Evolutionary conservation across 2,888 invertebrate genomes (phyloP).

Genomic region (Drosophila paranaensis): DNA sequence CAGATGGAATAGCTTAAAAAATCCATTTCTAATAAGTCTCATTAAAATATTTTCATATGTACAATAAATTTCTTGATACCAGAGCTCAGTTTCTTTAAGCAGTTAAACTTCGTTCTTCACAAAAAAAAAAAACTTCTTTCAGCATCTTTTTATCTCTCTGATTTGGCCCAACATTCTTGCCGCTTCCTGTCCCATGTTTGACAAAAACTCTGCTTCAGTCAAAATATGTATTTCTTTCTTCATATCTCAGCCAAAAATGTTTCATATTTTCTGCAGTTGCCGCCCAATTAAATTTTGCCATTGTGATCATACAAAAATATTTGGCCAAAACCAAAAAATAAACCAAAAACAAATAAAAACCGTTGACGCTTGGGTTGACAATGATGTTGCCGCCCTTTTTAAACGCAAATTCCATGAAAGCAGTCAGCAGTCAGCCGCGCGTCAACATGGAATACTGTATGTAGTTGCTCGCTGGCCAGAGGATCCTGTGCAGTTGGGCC

Average conservation of each 20-base stretch:
- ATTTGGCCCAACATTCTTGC: slow-evolving; percentile 13
- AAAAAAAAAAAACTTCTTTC: neutral
- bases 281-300: slow-evolving; percentile 69
- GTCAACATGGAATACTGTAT: slow-evolving; percentile 52
- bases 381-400: slow-evolving; percentile 48
- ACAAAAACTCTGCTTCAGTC: slow-evolving; percentile 14
- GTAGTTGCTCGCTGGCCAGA: slow-evolving; percentile 20
- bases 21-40: neutral
- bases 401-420: slow-evolving; percentile 70
- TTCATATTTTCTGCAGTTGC: slow-evolving; percentile 60
- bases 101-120: too few relatives aligned
- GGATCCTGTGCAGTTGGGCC: slow-evolving; percentile 1
- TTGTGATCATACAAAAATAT: slow-evolving; percentile 43
- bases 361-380: slow-evolving; percentile 23
- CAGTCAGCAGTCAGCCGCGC: slow-evolving; percentile 58
- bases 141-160: neutral
- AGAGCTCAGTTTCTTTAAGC: neutral
- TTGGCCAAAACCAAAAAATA: slow-evolving; percentile 10
- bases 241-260: slow-evolving; percentile 46
- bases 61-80: neutral
- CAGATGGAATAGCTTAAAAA: neutral
- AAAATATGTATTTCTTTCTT: slow-evolving; percentile 16
- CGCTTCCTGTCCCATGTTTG: slow-evolving; percentile 25
- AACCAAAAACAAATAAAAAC: neutral
- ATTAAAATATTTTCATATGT: neutral